Base-by-base conservation (phyloP, 2,113 vertebrate genomes). In the Equus przewalskii region DNA sequence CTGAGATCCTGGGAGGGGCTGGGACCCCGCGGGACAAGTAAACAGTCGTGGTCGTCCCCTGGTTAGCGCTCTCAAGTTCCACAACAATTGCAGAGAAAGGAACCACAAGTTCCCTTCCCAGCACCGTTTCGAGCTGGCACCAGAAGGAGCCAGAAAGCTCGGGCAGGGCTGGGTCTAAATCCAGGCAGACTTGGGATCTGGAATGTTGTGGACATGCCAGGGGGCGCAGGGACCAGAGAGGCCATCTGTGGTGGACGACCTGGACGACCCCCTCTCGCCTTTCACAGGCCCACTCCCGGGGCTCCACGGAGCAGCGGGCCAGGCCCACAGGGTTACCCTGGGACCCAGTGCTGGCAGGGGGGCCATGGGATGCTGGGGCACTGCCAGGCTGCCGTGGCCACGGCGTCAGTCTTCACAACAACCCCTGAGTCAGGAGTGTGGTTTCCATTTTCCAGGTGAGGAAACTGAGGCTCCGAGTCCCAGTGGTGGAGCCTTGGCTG, bases 1-100 rank as follows among this genome's bases (percentile, higher is more conserved):
- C 73, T 33, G 65, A 78, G 85, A 30, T 64, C 36, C 36, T 41
- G 19, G 64, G 19, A 16, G 46, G n/a, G 70, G 24, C 13, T 21
- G 33, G n/a, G 46, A 49, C 54, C 54, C 54, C 0, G 0, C 22
- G 5, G 4, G 41, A 54, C 21, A 21, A 58, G 26, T 28, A 26
- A 19, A 44, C 26, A 70, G 21, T 49, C 28, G 7, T 15, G 60
- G 11, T 44, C 36, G 54, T 7, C 30, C 65, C 18, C 24, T 33
- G 3, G 11, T 21, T 24, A 7, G 1, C 51, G 30, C 70, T 41
- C 41, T 33, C 19, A 62, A 33, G 49, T 69, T 79, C 70, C 51
- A 33, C 51, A 64, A 36, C 67, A 49, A 19, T 19, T 54, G 11
- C 60, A 58, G 72, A 26, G 15, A 65, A 69, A 75, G 14, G 26